Base-by-base conservation (phyloP, 2,797 vertebrate genomes). In the Labroides dimidiatus region DNA sequence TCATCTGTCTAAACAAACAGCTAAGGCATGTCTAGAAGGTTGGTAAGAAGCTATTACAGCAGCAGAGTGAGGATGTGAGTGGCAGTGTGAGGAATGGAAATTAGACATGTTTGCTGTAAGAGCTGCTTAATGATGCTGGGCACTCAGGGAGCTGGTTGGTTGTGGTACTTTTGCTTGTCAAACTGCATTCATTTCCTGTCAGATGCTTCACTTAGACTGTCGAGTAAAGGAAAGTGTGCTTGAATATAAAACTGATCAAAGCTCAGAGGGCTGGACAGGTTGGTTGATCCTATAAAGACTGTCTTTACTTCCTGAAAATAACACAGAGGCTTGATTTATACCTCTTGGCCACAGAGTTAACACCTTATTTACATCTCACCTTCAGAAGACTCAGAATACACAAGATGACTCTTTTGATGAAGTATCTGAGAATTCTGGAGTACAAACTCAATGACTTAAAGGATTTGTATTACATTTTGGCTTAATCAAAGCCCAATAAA, bases 301-400 rank as follows among this genome's bases (percentile, higher is more conserved):
- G n/a, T 41, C 59, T 12, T 64, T 6, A 30, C 10, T 42, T 45
- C 9, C n/a, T 47, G 30, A 4, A 47, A 44, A 24, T 9, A 30
- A 4, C 12, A 42, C 37, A 17, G 27, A 52, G 3, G 39, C 30
- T 55, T 63, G 37, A 45, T 23, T 11, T 51, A 72, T 49, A 12
- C 33, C 63, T 43, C 3, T 37, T n/a, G 14, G 47, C 43, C 36
- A 19, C 4, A 53, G 13, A 8, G 7, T 33, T 30, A 17, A 68
- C n/a, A 61, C 47, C 42, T 50, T n/a, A 33, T 58, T 41, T 17
- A 3, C 50, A 50, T 56, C 21, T 66, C 52, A 53, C 70, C 41
- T 24, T 67, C 23, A 67, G 13, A 53, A 64, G 66, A 36, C 8
- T 9, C 30, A 33, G 30, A 33, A 45, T 43, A 21, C 30, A 65